phyloP scores from a whole-genome alignment of 2,113 vertebrate genomes.

The Pungitius pungitius region DNA sequence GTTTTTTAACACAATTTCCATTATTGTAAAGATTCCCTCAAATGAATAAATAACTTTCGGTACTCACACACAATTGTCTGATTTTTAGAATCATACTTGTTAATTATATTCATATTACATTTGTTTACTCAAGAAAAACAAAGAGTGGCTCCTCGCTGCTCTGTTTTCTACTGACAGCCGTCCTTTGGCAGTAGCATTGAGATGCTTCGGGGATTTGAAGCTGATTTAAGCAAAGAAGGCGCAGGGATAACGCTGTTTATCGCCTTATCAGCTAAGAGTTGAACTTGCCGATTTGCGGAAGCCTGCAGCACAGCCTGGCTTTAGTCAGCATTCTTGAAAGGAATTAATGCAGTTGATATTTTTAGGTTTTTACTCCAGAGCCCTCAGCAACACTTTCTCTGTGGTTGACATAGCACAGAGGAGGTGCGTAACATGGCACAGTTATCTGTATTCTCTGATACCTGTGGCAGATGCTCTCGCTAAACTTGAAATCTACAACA shows the following conservation, averaged over 20 bases:
- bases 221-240: constrained; percentile 69
- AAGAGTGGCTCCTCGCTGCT: not conserved
- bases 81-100: not conserved
- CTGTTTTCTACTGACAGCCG: not conserved
- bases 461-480: not conserved
- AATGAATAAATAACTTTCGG: not conserved
- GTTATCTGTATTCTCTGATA: not conserved
- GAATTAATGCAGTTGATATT: constrained; percentile 61
- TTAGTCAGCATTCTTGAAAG: constrained; percentile 48
- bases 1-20: not conserved
- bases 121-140: not conserved
- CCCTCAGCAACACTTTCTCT: constrained; percentile 30
- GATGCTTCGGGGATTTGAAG: constrained; percentile 56
- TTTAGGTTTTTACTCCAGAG: constrained; percentile 67
- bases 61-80: not conserved
- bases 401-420: constrained; percentile 40
- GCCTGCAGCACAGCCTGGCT: constrained; percentile 38
- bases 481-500: not conserved
- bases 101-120: not conserved
- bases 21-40: not conserved
- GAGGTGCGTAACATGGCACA: constrained; percentile 1
- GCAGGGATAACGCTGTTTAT: constrained; percentile 71
- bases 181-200: not conserved
- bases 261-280: constrained; percentile 72
- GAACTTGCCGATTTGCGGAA: constrained; percentile 48